phyloP scores from a whole-genome alignment of 92 coral and sea anemone species.

The Palythoa grandiflora region DNA sequence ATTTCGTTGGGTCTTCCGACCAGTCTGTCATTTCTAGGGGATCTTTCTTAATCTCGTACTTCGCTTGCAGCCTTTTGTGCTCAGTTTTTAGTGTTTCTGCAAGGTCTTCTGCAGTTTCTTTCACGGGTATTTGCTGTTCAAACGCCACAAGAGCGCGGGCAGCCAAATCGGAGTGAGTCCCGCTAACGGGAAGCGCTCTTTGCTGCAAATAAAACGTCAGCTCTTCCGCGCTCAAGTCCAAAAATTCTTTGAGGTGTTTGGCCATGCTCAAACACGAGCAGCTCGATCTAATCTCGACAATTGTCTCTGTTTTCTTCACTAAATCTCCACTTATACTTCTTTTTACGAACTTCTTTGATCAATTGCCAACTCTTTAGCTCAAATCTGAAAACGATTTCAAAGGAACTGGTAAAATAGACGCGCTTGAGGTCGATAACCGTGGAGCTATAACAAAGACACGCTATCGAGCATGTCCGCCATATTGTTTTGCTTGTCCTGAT shows the following conservation, averaged over 20 bases:
- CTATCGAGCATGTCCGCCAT: constrained; percentile 16
- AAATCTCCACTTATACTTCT: constrained; percentile 29
- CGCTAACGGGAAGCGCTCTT: constrained; percentile 10
- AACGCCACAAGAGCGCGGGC: constrained; percentile 66
- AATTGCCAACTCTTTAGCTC: constrained; percentile 28
- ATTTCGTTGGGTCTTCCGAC: constrained; percentile 55
- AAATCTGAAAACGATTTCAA: constrained; percentile 28
- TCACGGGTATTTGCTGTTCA: constrained; percentile 47
- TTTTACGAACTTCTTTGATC: constrained; percentile 25
- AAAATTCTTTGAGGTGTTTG: constrained; percentile 15
- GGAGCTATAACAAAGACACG: constrained; percentile 28
- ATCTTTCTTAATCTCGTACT: constrained; percentile 38
- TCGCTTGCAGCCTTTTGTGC: constrained; percentile 32
- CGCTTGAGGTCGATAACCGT: constrained; percentile 23
- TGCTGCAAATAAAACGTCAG: constrained; percentile 29
- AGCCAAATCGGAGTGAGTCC: constrained; percentile 53
- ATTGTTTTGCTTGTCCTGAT: constrained; percentile 15
- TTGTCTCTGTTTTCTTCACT: constrained; percentile 16
- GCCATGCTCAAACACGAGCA: constrained; percentile 27
- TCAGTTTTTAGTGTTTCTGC: constrained; percentile 41
- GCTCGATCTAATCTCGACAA: constrained; percentile 12
- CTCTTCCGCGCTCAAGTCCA: constrained; percentile 8
- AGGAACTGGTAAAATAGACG: constrained; percentile 25
- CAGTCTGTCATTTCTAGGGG: constrained; percentile 48
- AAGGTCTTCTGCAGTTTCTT: constrained; percentile 49